Percentiles rank a stretch among this genome's conserved stretches.
These are phyloP conservation scores for Macrosiphum euphorbiae DNA, from an alignment of 2,888 invertebrate species.

Conservation along the genomic window DNA sequence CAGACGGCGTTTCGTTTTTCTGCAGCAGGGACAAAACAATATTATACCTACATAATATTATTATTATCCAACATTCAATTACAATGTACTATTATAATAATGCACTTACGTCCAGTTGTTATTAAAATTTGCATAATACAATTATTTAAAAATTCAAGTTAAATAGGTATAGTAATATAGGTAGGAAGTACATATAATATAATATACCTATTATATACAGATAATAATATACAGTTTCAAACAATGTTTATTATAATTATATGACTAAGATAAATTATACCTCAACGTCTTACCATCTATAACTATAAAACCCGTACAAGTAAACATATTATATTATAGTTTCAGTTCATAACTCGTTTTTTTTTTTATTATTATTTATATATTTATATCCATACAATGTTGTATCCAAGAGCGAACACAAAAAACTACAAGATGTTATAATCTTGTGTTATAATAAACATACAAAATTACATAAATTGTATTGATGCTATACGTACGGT, in stretches of 20 bases:
- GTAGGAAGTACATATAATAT: neutral
- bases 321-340: neutral
- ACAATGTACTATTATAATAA: neutral
- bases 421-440: neutral
- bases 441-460: neutral
- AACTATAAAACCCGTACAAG: neutral
- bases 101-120: neutral
- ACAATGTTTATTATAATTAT: neutral
- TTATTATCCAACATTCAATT: neutral
- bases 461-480: neutral
- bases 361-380: too few species aligned
- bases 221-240: neutral
- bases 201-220: neutral
- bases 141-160: neutral
- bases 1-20: neutral
- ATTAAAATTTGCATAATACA: neutral
- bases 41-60: neutral
- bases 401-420: neutral
- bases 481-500: neutral
- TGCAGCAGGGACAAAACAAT: neutral
- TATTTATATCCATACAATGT: neutral
- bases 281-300: neutral
- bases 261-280: neutral
- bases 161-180: neutral
- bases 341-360: neutral